Evolutionary conservation across 1,140 invertebrate species (phyloP).

Genomic region (Drosophila repletoides): DNA sequence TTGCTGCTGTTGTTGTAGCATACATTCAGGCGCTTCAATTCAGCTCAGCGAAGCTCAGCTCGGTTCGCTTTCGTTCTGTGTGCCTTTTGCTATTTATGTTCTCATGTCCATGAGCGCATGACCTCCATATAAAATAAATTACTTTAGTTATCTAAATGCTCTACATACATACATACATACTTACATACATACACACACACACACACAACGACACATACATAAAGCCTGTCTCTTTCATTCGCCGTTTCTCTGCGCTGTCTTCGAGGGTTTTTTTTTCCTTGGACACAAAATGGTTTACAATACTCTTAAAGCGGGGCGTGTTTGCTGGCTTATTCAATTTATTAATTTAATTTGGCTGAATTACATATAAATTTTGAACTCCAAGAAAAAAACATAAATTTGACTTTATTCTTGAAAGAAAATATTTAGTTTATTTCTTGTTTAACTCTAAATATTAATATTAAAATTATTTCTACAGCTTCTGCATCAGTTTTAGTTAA

Average conservation of each 20-base stretch:
- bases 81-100: slow-evolving; percentile 70
- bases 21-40: too few species aligned
- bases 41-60: too few species aligned
- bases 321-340: not conserved
- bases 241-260: slow-evolving; percentile 11
- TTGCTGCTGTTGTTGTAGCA: too few species aligned
- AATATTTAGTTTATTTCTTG: too few species aligned
- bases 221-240: slow-evolving; percentile 5
- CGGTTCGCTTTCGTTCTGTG: slow-evolving; percentile 15
- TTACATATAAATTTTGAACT: too few species aligned
- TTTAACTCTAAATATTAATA: too few species aligned
- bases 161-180: slow-evolving; percentile 11
- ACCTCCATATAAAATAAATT: slow-evolving; percentile 80
- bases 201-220: slow-evolving; percentile 14
- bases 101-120: slow-evolving; percentile 75
- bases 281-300: not conserved
- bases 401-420: too few species aligned
- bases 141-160: slow-evolving; percentile 78
- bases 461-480: too few species aligned
- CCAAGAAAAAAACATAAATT: too few species aligned
- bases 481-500: too few species aligned
- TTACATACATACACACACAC: not conserved
- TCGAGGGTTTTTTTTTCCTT: slow-evolving; percentile 10
- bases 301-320: not conserved
- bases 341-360: not conserved